Evolutionary conservation across 1,140 invertebrate genomes (phyloP), one percentile per base, ranked within the genome.

Genomic region (Caerostris extrusa): DNA sequence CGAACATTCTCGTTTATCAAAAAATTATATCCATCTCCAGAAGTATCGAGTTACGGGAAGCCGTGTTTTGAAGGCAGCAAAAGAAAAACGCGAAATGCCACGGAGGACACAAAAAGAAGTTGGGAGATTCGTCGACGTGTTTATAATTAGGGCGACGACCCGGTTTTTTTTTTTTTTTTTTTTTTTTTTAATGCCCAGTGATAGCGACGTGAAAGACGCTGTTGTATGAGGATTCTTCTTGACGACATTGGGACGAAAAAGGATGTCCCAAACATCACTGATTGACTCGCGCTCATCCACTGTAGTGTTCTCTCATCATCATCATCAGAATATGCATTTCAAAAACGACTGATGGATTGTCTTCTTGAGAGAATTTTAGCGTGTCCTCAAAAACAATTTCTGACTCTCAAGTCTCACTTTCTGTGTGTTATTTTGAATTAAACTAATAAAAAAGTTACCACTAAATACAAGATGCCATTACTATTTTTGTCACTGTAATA

Each of bases 131-230:
- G 50, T 50, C 71, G 71, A 12, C 8, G 71, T 77, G 71, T 77
- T 77, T 77, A 77, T 77, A 77, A 77, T 77, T 77, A 77, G 71
- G 71, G 53, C 71, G 34, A 77, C 50, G 50, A 77, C 69, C 50
- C 50, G 34, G 19, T 5, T 3, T 19, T 53, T 77, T 77, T 77
- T 77, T 77, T 10, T 53, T 53, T 5, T 3, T 19, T 53, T 77
- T 77, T 77, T 77, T 77, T 10, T 53, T 53, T 1, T 69, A 0
- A 7, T 67, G 61, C 14, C 2, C 14, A n/a, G n/a, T 67, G n/a
- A 17, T 67, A 17, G 14, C 12, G 14, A 5, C 14, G 71, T 77
- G 71, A 77, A 77, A 77, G 71, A 12, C 71, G 34, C 71, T 77
- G 50, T 77, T 77, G 34, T 77, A 8, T 34, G 69, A 4, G 4